Conservation (phyloP, 2,113 vertebrate genomes). For the Epinephelus cyanopodus region DNA sequence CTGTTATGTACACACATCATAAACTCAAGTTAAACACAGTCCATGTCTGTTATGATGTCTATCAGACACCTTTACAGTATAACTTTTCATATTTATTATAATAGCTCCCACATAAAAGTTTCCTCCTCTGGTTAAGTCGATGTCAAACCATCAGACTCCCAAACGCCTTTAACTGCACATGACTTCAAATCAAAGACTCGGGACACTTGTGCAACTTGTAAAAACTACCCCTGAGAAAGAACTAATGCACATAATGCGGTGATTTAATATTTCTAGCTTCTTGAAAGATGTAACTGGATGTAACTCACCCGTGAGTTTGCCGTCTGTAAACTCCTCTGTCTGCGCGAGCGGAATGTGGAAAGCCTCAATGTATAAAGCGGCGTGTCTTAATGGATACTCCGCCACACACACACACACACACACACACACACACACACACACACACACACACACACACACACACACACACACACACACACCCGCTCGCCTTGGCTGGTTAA, state of each 20-base stretch:
- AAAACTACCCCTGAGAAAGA: not conserved
- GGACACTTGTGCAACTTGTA: too few species aligned
- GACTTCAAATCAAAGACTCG: too few species aligned
- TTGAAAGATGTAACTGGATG: not conserved
- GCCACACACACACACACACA: not conserved
- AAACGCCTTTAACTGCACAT: not conserved
- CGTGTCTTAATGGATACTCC: slow-evolving; percentile 35
- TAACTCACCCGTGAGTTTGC: slow-evolving; percentile 49
- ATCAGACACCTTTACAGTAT: not conserved
- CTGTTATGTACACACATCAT: slow-evolving; percentile 9
- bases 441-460: not conserved
- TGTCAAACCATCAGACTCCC: not conserved
- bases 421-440: not conserved
- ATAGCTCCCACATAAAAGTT: not conserved
- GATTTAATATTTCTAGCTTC: not conserved
- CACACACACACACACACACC: too few species aligned
- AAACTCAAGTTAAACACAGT: not conserved
- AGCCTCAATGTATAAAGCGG: slow-evolving; percentile 27
- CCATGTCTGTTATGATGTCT: not conserved
- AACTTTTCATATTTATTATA: not conserved
- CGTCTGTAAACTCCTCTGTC: not conserved
- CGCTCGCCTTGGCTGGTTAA: too few species aligned
- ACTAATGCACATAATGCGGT: not conserved
- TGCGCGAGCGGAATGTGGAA: not conserved
- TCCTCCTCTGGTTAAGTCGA: not conserved